Percentiles rank a stretch among this genome's conserved stretches.
phyloP scores from a whole-genome alignment of 2,888 invertebrate species.

The Cephus pulcher region DNA sequence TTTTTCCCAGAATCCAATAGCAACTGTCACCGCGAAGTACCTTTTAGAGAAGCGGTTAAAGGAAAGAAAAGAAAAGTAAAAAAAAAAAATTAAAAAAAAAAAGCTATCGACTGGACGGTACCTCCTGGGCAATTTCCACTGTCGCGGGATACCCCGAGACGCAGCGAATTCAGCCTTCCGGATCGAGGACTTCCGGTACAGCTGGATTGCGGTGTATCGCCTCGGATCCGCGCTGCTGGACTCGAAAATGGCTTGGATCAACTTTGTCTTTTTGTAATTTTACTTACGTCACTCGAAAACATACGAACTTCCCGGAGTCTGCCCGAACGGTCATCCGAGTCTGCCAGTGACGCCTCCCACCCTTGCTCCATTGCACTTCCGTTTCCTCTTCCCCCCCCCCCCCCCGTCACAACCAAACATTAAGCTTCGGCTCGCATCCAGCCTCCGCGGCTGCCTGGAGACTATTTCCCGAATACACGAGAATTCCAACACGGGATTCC shows the following conservation, averaged over 20 bases:
- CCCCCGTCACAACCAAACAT: constrained; percentile 21
- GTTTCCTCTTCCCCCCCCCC: not conserved
- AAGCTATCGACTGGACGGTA: not conserved
- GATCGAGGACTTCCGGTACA: not conserved
- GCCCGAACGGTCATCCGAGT: not conserved
- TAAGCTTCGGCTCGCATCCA: not conserved
- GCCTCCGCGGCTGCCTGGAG: not conserved
- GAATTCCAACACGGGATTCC: not conserved
- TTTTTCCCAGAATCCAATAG: not conserved
- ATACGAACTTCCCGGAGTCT: not conserved
- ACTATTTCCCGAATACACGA: not conserved
- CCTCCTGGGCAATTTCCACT: not conserved
- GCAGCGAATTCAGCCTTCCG: not conserved
- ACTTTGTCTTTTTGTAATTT: not conserved
- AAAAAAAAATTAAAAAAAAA: not conserved
- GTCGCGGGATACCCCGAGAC: not conserved
- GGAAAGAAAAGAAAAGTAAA: not conserved
- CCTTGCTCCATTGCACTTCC: constrained; percentile 13
- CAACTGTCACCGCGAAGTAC: not conserved
- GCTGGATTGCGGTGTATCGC: not conserved
- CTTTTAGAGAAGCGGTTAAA: not conserved
- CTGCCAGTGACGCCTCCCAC: not conserved
- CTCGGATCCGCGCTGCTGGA: not conserved
- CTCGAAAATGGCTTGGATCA: not conserved
- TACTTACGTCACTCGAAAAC: not conserved